Evolutionary conservation across 2,113 vertebrate genomes (phyloP), one percentile per base, ranked within the genome.

Genomic region (Galemys pyrenaicus): DNA sequence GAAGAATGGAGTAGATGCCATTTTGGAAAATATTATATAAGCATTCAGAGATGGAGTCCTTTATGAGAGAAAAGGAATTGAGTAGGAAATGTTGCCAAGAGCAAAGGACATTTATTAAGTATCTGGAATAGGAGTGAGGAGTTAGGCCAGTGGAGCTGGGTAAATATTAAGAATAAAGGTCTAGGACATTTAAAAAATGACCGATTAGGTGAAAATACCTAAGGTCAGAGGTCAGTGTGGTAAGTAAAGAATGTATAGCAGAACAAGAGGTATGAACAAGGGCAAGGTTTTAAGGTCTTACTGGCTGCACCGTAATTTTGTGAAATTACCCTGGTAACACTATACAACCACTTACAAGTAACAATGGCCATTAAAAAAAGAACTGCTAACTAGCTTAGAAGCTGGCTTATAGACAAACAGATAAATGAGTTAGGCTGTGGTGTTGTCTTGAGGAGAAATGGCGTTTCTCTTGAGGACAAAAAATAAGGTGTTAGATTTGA

Each of bases 271-370:
- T 39, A 5, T 4, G 65, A 92, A 5, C 44, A 71, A 87, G 16
- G 20, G 30, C 44, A 60, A 3, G 77, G 6, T 10, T 77, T 77
- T 74, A 41, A 74, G 30, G 37, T 68, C 71, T 74, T 70, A 5
- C 26, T 35, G 84, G 19, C 64, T 54, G 90, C 22, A 32, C 7
- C 16, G 73, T 65, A 46, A 79, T 84, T n/a, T n/a, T 46, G 30
- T 46, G 28, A 64, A 67, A 39, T 86, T 86, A 86, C 11, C 65
- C 49, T 90, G 71, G 49, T 89, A 82, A 82, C 62, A 92, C 46
- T 62, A 3, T 28, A 71, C n/a, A 91, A 87, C 22, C 39, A 89
- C 78, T 83, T 67, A 39, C 20, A 92, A 73, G 68, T 30, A 64
- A 54, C 28, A 67, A 87, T 41, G 22, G 19, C 62, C 44, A 64